Evolutionary conservation across 2,113 vertebrate species (phyloP).

Genomic region (Dendropsophus ebraccatus): DNA sequence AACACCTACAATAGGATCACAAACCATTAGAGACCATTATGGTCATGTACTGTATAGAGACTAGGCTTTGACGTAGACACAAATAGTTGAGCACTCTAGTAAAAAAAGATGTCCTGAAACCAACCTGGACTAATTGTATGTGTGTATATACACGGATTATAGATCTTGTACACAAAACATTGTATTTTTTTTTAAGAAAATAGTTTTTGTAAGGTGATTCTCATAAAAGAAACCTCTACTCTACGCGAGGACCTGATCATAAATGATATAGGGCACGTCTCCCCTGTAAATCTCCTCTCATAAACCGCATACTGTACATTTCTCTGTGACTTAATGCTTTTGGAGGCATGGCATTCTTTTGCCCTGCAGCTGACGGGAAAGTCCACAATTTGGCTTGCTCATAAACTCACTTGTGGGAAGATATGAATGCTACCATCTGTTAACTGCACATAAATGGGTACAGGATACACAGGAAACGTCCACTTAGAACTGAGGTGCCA

Average conservation of each 20-base stretch:
- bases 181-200: background rate
- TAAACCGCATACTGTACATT: conserved; percentile 40
- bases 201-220: background rate
- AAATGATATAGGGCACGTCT: background rate
- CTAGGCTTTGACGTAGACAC: background rate
- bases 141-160: background rate
- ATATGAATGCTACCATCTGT: background rate
- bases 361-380: conserved; percentile 27
- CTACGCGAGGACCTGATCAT: background rate
- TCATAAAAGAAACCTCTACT: conserved; percentile 1
- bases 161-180: background rate
- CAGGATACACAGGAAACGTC: background rate
- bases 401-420: conserved; percentile 2
- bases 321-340: background rate
- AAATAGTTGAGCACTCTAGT: background rate
- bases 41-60: too few species aligned
- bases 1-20: too few species aligned
- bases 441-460: background rate
- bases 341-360: background rate
- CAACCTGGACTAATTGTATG: background rate
- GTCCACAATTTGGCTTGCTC: background rate
- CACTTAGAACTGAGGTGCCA: background rate
- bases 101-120: background rate
- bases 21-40: too few species aligned
- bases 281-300: conserved; percentile 12